Conservation (phyloP, 2,113 vertebrate genomes). For the Hylia prasina region DNA sequence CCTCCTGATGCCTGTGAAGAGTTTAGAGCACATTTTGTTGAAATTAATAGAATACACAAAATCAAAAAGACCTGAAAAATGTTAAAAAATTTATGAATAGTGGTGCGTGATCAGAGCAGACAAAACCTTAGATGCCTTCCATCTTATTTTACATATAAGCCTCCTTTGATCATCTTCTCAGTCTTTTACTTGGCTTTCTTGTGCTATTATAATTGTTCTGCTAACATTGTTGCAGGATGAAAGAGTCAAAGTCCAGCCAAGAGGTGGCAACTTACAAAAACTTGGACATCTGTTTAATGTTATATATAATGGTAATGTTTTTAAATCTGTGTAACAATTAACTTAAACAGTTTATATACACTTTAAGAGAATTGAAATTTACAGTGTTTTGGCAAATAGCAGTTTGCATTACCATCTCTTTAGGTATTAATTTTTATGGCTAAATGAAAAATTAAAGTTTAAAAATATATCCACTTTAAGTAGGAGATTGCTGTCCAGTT, state of each 20-base stretch:
- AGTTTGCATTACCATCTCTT: not conserved
- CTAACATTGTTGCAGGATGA: conserved; percentile 50
- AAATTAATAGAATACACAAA: conserved; percentile 70
- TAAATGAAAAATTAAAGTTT: not conserved
- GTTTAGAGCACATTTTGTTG: conserved; percentile 53
- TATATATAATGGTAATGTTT: not conserved
- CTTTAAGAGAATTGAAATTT: not conserved
- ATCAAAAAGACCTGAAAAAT: conserved; percentile 65
- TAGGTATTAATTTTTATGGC: not conserved
- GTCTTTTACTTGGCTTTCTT: conserved; percentile 61
- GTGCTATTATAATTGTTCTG: conserved; percentile 64
- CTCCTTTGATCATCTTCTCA: conserved; percentile 69
- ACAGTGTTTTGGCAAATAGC: not conserved
- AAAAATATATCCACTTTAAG: not conserved
- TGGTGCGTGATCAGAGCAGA: conserved; percentile 68
- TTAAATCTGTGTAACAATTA: not conserved
- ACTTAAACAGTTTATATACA: not conserved
- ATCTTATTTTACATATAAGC: conserved; percentile 55
- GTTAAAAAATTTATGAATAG: conserved; percentile 68
- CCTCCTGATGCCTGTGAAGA: not conserved
- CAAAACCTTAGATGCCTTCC: conserved; percentile 67
- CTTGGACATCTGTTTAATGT: not conserved
- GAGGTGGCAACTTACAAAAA: not conserved
- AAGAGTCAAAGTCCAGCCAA: not conserved
- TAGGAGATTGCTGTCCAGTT: not conserved